A percentile compares a stretch with the other conserved stretches of the same genome.
phyloP scores from a whole-genome alignment of 1,140 invertebrate genomes.

The Patella vulgata region DNA sequence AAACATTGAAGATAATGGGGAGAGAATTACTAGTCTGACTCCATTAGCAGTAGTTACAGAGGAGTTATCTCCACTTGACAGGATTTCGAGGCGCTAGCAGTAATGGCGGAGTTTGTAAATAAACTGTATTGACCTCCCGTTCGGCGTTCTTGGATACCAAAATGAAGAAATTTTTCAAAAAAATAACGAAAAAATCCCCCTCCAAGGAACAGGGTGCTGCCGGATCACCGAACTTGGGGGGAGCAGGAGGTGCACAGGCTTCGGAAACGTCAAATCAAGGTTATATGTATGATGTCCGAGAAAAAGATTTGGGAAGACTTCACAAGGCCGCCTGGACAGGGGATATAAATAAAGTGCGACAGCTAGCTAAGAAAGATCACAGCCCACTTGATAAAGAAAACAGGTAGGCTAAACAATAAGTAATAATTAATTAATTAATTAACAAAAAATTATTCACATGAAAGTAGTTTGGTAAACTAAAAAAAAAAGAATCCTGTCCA shows the following conservation, averaged over 20 bases:
- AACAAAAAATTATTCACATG: too few species aligned
- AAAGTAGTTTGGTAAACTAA: too few species aligned
- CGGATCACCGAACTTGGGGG: slow-evolving; percentile 23
- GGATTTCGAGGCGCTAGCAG: too few species aligned
- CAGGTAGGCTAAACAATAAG: slow-evolving; percentile 48
- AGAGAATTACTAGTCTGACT: too few species aligned
- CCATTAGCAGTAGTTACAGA: too few species aligned
- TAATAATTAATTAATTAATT: too few species aligned
- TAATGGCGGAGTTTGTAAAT: slow-evolving; percentile 29
- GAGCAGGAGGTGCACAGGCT: slow-evolving; percentile 21
- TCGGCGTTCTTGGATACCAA: slow-evolving; percentile 42
- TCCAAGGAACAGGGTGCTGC: slow-evolving; percentile 16
- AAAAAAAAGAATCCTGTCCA: too few species aligned
- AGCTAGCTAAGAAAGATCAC: slow-evolving; percentile 54
- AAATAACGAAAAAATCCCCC: slow-evolving; percentile 37
- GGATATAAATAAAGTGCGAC: slow-evolving; percentile 54
- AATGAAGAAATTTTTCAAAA: slow-evolving; percentile 54
- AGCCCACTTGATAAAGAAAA: slow-evolving; percentile 58
- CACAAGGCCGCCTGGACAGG: slow-evolving; percentile 58
- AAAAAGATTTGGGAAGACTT: slow-evolving; percentile 56
- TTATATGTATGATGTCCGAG: slow-evolving; percentile 50
- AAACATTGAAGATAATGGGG: too few species aligned
- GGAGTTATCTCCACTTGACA: too few species aligned
- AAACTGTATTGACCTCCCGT: slow-evolving; percentile 7
- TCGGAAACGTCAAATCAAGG: slow-evolving; percentile 35